Conservation (phyloP, 2,888 invertebrate genomes). For the Troglohyphantes excavatus region DNA sequence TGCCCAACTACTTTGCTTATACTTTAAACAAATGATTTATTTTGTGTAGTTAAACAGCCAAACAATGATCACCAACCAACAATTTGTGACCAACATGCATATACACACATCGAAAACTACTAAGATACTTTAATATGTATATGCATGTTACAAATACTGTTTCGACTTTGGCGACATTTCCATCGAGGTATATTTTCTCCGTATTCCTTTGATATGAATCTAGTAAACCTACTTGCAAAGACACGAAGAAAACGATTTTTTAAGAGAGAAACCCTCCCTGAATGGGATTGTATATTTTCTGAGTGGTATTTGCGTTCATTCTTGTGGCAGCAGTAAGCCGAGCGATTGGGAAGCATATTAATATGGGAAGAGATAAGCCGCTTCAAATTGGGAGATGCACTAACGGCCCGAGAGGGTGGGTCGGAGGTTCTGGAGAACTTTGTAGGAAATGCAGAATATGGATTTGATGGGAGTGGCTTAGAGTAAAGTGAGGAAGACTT, state of each 20-base stretch:
- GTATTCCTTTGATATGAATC: neutral
- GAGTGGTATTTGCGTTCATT: slow-evolving; percentile 64
- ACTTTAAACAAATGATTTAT: too few species aligned
- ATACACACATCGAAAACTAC: too few species aligned
- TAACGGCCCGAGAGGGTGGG: neutral
- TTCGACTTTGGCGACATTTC: too few species aligned
- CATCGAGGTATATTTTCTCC: too few species aligned
- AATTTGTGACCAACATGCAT: too few species aligned
- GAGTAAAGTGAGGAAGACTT: neutral
- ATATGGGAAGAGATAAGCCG: slow-evolving; percentile 20
- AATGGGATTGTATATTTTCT: slow-evolving; percentile 60
- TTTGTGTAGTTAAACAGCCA: too few species aligned
- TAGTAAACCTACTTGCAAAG: neutral
- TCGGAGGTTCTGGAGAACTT: neutral
- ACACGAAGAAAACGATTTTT: slow-evolving; percentile 35
- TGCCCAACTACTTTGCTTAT: too few species aligned
- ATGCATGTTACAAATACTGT: too few species aligned
- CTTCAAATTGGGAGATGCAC: neutral
- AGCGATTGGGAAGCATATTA: slow-evolving; percentile 36
- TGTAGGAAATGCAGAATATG: neutral
- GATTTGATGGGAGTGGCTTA: neutral
- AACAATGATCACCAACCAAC: too few species aligned
- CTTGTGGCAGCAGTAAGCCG: slow-evolving; percentile 52
- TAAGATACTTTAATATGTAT: too few species aligned
- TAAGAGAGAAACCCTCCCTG: slow-evolving; percentile 5